phyloP scores from a whole-genome alignment of 2,113 vertebrate species.

The Myotis davidii region DNA sequence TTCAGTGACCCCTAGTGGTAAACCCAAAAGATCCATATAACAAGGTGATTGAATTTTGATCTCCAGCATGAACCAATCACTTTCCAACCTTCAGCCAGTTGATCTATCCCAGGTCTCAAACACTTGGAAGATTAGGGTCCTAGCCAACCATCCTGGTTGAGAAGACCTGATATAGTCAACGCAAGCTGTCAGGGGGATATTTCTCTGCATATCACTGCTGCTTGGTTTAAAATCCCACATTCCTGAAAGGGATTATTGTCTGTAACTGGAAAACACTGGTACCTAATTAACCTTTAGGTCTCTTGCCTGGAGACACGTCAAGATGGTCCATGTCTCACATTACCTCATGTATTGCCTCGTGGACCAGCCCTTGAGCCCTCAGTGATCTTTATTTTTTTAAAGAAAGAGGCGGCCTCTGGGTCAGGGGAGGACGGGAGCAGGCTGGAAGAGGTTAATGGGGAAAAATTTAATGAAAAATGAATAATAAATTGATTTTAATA shows the following conservation, averaged over 20 bases:
- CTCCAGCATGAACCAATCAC: background rate
- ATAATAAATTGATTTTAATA: no score
- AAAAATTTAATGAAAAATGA: no score
- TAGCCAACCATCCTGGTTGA: background rate
- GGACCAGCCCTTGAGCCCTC: background rate
- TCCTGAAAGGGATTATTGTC: background rate
- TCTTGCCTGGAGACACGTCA: background rate
- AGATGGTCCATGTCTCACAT: background rate
- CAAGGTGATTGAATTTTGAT: background rate
- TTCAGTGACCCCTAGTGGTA: conserved; percentile 77
- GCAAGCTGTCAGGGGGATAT: background rate
- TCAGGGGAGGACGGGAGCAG: no score
- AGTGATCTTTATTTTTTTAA: background rate
- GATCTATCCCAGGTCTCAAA: background rate
- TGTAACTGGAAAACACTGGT: conserved; percentile 22
- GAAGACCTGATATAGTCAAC: background rate
- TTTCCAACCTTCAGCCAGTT: background rate
- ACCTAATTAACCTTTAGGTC: background rate
- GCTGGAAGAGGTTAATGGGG: no score
- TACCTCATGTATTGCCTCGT: background rate
- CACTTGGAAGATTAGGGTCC: background rate
- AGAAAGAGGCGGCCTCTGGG: no score
- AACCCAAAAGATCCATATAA: background rate
- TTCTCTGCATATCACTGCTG: background rate
- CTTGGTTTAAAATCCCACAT: background rate